phyloP scores from a whole-genome alignment of 2,797 vertebrate species.

The Etheostoma perlongum region DNA sequence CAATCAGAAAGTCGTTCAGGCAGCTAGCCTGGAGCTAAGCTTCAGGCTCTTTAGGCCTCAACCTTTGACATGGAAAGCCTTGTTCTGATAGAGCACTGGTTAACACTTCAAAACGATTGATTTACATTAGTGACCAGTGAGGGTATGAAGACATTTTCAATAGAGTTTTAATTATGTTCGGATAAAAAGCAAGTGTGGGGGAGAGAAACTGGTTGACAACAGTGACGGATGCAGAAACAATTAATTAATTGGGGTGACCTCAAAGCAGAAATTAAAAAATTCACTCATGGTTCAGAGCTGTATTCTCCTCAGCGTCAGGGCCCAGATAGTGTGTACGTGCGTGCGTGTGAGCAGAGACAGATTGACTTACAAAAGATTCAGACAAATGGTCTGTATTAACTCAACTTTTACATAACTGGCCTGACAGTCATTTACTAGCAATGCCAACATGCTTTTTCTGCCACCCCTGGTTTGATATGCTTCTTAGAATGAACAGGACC shows the following conservation, averaged over 20 bases:
- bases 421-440: background rate
- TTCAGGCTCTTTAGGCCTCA: constrained; percentile 32
- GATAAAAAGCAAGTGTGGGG: constrained; percentile 5
- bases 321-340: background rate
- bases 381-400: background rate
- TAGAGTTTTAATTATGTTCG: constrained; percentile 5
- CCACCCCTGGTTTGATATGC: constrained; percentile 19
- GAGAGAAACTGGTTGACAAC: constrained; percentile 7
- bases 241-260: constrained; percentile 32
- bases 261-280: constrained; percentile 35
- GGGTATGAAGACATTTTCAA: background rate
- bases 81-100: constrained; percentile 46
- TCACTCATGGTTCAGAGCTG: constrained; percentile 11
- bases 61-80: constrained; percentile 59
- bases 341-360: background rate
- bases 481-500: constrained; percentile 17
- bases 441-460: background rate
- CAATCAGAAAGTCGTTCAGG: constrained; percentile 25
- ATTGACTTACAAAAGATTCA: background rate
- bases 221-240: constrained; percentile 13
- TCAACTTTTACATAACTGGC: background rate
- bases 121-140: constrained; percentile 43
- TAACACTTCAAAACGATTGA: constrained; percentile 38
- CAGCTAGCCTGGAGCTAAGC: constrained; percentile 40
- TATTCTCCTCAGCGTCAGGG: constrained; percentile 2